Evolutionary conservation across 2,797 vertebrate genomes (phyloP).

Genomic region (Amphiprion clarkii): DNA sequence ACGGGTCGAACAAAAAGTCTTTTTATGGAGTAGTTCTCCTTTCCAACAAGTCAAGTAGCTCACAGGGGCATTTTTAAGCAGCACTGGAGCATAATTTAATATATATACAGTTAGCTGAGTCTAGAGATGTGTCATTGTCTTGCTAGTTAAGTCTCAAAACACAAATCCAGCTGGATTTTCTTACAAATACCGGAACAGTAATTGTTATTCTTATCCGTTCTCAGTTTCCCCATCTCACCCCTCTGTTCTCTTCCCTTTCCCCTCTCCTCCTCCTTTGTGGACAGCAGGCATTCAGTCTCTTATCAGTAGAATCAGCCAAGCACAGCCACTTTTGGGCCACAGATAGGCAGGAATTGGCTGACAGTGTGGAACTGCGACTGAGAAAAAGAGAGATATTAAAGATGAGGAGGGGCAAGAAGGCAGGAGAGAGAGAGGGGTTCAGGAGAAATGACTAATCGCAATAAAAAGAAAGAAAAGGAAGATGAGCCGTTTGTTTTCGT

Average conservation of each 20-base stretch:
- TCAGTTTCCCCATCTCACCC: slow-evolving; percentile 31
- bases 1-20: slow-evolving; percentile 11
- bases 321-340: slow-evolving; percentile 74
- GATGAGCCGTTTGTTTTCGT: slow-evolving; percentile 58
- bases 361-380: slow-evolving; percentile 66
- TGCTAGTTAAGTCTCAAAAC: slow-evolving; percentile 22
- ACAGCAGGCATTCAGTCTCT: slow-evolving; percentile 71
- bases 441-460: slow-evolving; percentile 51
- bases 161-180: slow-evolving; percentile 14
- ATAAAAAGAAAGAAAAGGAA: slow-evolving; percentile 5
- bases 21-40: slow-evolving; percentile 56
- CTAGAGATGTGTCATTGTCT: slow-evolving; percentile 8
- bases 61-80: slow-evolving; percentile 34
- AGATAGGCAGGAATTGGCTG: slow-evolving; percentile 77
- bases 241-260: not conserved
- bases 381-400: slow-evolving; percentile 64
- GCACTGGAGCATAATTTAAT: slow-evolving; percentile 33
- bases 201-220: slow-evolving; percentile 56
- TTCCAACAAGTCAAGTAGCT: slow-evolving; percentile 54
- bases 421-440: not conserved
- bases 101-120: slow-evolving; percentile 22
- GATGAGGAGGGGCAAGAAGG: slow-evolving; percentile 44
- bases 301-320: slow-evolving; percentile 80
- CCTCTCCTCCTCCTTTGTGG: slow-evolving; percentile 38
- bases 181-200: slow-evolving; percentile 17